phyloP scores from a whole-genome alignment of 2,888 invertebrate genomes.

The Schizaphis graminum region DNA sequence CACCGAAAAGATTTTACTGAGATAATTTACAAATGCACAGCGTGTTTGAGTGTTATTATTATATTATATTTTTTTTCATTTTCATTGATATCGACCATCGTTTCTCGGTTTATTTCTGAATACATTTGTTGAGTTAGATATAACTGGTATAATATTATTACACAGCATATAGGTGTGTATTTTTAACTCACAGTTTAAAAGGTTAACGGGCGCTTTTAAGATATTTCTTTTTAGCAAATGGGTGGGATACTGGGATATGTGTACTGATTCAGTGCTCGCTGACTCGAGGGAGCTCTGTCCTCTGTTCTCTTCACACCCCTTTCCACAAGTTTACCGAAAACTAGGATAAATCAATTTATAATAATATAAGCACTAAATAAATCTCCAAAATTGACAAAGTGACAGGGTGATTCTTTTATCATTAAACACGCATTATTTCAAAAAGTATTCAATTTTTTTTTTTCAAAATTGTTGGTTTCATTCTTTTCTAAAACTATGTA shows the following conservation, averaged over 20 bases:
- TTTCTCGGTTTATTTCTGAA: not conserved
- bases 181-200: not conserved
- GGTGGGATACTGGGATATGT: no score
- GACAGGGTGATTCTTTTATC: not conserved
- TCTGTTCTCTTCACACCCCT: not conserved
- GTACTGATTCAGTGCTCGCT: not conserved
- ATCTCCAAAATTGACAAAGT: not conserved
- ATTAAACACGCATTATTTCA: no score
- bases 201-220: not conserved
- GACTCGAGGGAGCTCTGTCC: not conserved
- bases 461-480: no score
- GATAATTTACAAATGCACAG: not conserved
- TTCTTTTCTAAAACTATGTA: no score
- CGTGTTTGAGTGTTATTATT: not conserved
- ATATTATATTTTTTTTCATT: not conserved
- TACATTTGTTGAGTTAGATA: not conserved
- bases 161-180: not conserved
- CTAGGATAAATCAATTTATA: no score
- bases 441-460: no score
- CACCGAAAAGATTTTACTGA: not conserved
- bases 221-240: no score
- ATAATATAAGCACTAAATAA: no score
- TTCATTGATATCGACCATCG: not conserved
- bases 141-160: not conserved
- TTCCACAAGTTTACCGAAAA: no score